Conservation (phyloP, 2,113 vertebrate genomes). For the Dolichotis patagonum region DNA sequence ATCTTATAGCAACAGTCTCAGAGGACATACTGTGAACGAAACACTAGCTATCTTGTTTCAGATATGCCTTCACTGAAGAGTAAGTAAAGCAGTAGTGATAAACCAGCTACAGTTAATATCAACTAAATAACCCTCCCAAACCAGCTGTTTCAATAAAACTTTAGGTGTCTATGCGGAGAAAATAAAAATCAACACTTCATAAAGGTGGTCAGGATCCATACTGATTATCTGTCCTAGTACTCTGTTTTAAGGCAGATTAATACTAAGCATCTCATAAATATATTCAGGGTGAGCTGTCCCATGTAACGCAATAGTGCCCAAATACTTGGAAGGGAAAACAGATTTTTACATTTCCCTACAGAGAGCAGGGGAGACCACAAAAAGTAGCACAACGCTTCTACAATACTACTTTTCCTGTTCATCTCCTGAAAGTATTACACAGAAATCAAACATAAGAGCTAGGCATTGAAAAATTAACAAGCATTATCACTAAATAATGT, state of each 20-base stretch:
- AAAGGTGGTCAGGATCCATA: not conserved
- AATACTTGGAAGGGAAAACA: not conserved
- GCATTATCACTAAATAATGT: constrained; percentile 17
- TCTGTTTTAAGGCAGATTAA: not conserved
- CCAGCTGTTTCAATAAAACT: not conserved
- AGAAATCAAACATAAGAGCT: not conserved
- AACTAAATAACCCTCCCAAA: not conserved
- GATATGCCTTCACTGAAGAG: not conserved
- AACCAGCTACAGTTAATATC: not conserved
- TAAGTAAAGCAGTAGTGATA: not conserved
- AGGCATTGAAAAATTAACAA: constrained; percentile 26
- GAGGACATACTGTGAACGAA: not conserved
- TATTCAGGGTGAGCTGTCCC: not conserved
- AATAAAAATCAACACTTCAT: not conserved
- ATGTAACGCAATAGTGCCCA: not conserved
- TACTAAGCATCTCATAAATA: not conserved
- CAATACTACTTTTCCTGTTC: not conserved
- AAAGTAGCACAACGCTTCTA: not conserved
- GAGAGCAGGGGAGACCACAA: not conserved
- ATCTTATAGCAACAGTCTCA: not conserved
- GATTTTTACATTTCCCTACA: constrained; percentile 12
- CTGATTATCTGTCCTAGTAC: not conserved
- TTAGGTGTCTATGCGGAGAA: not conserved
- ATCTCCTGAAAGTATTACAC: not conserved
- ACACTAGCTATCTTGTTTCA: not conserved